Evolutionary conservation across 2,113 vertebrate species (phyloP).

Genomic region (Epinephelus moara): DNA sequence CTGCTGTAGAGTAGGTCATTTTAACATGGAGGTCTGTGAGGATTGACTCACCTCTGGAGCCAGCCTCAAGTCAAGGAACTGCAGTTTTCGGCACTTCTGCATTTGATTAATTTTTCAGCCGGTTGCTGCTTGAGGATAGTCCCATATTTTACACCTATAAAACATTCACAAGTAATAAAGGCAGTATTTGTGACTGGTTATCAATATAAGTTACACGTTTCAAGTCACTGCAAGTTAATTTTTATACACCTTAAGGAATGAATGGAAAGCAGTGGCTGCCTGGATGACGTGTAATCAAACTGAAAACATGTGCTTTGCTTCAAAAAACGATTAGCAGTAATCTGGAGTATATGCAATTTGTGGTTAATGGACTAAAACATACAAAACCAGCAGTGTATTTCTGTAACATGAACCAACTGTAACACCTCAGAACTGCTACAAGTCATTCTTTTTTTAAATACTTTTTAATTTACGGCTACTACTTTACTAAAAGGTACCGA

Average conservation of each 20-base stretch:
- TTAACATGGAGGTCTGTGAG: too few species aligned
- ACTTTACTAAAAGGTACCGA: neutral
- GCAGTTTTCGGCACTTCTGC: too few species aligned
- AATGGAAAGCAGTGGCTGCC: neutral
- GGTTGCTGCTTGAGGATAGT: too few species aligned
- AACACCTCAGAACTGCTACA: neutral
- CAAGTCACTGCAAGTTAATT: neutral
- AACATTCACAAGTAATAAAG: too few species aligned
- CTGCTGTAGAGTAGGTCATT: too few species aligned
- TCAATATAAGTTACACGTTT: neutral
- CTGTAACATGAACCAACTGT: conserved; percentile 8
- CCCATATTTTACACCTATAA: too few species aligned
- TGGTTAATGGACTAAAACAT: conserved; percentile 20
- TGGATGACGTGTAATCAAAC: neutral
- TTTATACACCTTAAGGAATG: neutral
- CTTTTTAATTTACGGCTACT: neutral
- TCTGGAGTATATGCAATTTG: neutral
- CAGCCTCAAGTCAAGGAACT: too few species aligned
- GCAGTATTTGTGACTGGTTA: neutral
- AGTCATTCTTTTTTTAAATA: neutral
- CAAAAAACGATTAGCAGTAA: neutral
- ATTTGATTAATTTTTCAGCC: too few species aligned
- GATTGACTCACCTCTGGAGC: too few species aligned
- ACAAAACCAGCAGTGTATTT: neutral
- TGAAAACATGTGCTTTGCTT: conserved; percentile 10